Percentiles rank a stretch among this genome's conserved stretches.
These are phyloP conservation scores for Drosophila crucigera DNA, from an alignment of 2,888 invertebrate genomes.

Conservation along the genomic window DNA sequence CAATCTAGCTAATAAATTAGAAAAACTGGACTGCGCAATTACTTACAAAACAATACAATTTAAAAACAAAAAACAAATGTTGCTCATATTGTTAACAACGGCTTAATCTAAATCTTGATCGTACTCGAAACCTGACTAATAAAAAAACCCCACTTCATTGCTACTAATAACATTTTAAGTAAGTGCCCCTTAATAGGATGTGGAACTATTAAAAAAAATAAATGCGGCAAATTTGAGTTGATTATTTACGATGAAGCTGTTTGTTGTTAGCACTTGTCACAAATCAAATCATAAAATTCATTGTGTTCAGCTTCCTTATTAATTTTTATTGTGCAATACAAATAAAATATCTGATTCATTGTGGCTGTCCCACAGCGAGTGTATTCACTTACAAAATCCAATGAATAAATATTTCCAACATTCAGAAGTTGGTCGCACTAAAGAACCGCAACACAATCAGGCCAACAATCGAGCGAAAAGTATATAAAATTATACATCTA, in stretches of 20 bases:
- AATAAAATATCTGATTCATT: conserved; percentile 31
- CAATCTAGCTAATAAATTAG: not conserved
- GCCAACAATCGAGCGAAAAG: conserved; percentile 24
- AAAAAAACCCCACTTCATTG: not conserved
- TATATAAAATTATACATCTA: conserved; percentile 44
- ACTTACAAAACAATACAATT: not conserved
- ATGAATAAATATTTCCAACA: conserved; percentile 4
- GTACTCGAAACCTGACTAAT: not conserved
- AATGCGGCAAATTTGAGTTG: not conserved
- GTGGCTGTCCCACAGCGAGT: conserved; percentile 36
- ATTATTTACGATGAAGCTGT: conserved; percentile 7
- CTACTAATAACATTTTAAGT: no score
- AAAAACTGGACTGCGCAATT: not conserved
- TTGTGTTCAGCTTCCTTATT: conserved; percentile 51
- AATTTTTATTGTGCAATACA: conserved; percentile 56
- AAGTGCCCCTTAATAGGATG: conserved; percentile 2
- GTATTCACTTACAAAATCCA: conserved; percentile 25
- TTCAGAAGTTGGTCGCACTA: conserved; percentile 31
- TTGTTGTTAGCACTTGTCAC: conserved; percentile 30
- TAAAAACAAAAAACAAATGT: not conserved
- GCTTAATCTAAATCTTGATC: not conserved
- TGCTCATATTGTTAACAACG: not conserved
- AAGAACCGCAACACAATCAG: conserved; percentile 1
- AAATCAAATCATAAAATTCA: conserved; percentile 55
- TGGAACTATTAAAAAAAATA: conserved; percentile 3